Evolutionary conservation across 2,888 invertebrate species (phyloP).

Genomic region (Metalampra italica): DNA sequence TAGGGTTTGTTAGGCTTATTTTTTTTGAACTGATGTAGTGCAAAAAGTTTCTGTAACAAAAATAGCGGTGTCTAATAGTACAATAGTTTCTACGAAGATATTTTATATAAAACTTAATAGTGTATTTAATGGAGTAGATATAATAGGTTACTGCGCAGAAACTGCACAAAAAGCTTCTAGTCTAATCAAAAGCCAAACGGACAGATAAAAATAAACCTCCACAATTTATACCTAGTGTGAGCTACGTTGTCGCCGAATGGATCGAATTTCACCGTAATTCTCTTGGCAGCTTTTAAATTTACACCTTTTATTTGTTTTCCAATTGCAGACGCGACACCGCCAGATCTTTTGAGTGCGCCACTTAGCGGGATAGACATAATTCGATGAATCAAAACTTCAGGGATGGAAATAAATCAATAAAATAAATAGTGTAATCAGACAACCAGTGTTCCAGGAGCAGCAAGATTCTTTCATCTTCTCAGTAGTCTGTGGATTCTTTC

Average conservation of each 20-base stretch:
- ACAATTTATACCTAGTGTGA: conserved; percentile 73
- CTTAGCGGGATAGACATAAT: conserved; percentile 87
- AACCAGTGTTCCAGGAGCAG: not conserved
- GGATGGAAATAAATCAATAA: conserved; percentile 26
- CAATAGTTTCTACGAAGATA: not conserved
- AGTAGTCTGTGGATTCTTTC: too few relatives aligned
- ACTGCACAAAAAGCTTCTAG: too few relatives aligned
- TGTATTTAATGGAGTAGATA: too few relatives aligned
- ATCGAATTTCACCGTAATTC: conserved; percentile 89
- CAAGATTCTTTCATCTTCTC: too few relatives aligned
- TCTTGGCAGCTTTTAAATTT: conserved; percentile 88
- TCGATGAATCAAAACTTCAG: conserved; percentile 24
- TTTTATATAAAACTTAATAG: too few relatives aligned
- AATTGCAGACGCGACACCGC: conserved; percentile 85
- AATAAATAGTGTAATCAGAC: not conserved
- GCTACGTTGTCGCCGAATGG: conserved; percentile 87
- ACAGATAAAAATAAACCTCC: conserved; percentile 7
- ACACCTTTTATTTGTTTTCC: conserved; percentile 83
- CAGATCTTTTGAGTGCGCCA: conserved; percentile 82
- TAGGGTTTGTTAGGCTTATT: conserved; percentile 84
- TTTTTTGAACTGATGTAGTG: conserved; percentile 82
- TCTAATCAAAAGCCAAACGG: not conserved
- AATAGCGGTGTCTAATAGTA: conserved; percentile 13
- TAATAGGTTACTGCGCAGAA: too few relatives aligned
- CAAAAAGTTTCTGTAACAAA: conserved; percentile 83